phyloP scores from a whole-genome alignment of 2,888 invertebrate species.

The Agrotis exclamationis region DNA sequence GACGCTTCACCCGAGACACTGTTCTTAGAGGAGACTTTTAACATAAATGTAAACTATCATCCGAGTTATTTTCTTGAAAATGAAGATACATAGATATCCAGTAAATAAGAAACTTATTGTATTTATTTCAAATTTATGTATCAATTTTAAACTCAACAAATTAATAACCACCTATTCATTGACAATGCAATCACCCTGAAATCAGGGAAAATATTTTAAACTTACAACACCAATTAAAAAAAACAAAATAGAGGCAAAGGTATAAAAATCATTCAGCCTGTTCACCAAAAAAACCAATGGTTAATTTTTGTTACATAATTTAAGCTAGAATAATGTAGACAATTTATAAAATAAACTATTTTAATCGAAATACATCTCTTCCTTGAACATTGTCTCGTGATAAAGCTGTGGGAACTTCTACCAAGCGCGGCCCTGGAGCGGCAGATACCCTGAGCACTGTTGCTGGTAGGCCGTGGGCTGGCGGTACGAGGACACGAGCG shows the following conservation, averaged over 20 bases:
- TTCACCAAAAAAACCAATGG: background rate
- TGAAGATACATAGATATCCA: background rate
- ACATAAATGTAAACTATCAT: background rate
- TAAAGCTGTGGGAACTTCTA: slow-evolving; percentile 94
- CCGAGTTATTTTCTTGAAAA: background rate
- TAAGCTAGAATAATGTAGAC: too few relatives aligned
- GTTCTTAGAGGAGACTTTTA: slow-evolving; percentile 79
- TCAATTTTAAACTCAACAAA: too few relatives aligned
- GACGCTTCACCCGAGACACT: slow-evolving; percentile 88
- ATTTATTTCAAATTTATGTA: too few relatives aligned
- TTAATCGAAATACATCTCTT: slow-evolving; percentile 91
- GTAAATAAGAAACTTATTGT: too few relatives aligned
- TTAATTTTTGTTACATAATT: too few relatives aligned
- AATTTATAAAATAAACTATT: too few relatives aligned
- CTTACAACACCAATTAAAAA: slow-evolving; percentile 15
- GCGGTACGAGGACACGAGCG: slow-evolving; percentile 92
- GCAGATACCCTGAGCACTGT: slow-evolving; percentile 96
- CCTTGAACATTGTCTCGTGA: slow-evolving; percentile 92
- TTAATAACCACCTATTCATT: background rate
- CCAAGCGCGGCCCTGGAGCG: slow-evolving; percentile 96
- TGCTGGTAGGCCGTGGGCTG: slow-evolving; percentile 95
- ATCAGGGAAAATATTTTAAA: slow-evolving; percentile 1
- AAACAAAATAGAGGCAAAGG: slow-evolving; percentile 14
- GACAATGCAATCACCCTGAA: slow-evolving; percentile 1
- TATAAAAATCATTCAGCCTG: slow-evolving; percentile 7